Conservation (phyloP, 2,797 vertebrate species). For the Propithecus perrieri region DNA sequence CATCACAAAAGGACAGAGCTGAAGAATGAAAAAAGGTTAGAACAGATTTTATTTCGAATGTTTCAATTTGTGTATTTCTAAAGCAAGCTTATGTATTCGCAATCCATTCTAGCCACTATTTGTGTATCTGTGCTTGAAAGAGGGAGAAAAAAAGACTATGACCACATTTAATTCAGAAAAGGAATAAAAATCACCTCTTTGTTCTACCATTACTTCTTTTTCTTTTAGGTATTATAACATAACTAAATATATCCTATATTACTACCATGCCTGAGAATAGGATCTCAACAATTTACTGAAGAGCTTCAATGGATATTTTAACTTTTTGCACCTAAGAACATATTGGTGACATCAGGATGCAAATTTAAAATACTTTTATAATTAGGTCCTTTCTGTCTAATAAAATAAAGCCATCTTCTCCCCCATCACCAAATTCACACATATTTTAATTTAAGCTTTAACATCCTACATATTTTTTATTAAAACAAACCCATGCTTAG, state of each 20-base stretch:
- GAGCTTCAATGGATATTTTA: background rate
- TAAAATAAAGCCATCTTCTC: slow-evolving; percentile 3
- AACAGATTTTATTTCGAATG: slow-evolving; percentile 32
- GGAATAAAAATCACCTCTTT: slow-evolving; percentile 43
- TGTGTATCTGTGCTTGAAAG: background rate
- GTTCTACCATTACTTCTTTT: background rate
- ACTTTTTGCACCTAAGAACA: background rate
- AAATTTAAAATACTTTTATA: slow-evolving; percentile 30
- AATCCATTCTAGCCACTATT: slow-evolving; percentile 24
- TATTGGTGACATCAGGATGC: background rate
- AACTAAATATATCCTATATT: background rate
- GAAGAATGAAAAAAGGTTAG: slow-evolving; percentile 44
- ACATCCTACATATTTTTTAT: background rate
- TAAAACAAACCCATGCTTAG: background rate
- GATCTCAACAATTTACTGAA: background rate
- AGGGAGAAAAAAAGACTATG: background rate
- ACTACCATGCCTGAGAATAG: background rate
- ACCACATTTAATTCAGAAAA: slow-evolving; percentile 49
- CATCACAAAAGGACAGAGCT: slow-evolving; percentile 50
- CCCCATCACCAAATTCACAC: background rate
- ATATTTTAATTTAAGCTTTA: background rate
- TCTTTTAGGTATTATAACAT: slow-evolving; percentile 11
- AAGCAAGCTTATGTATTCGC: slow-evolving; percentile 6
- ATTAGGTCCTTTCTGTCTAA: background rate
- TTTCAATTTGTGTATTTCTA: slow-evolving; percentile 53